Conservation (phyloP, 2,797 vertebrate genomes). For the Muraenolepis orangiensis region DNA sequence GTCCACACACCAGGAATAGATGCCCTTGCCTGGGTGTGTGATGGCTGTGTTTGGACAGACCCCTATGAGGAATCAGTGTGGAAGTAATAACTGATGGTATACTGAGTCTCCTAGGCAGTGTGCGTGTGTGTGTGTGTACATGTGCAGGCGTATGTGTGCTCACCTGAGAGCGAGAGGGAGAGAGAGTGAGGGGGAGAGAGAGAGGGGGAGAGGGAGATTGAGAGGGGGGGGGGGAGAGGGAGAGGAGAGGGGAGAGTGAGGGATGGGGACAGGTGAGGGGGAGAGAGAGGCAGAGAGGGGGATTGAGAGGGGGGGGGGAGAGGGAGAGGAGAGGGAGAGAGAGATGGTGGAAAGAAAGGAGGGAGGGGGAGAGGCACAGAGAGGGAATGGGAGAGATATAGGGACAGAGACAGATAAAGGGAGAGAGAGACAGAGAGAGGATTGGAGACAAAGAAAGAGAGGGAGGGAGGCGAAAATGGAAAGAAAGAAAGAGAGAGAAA, state of each 20-base stretch:
- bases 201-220: too few relatives aligned
- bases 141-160: too few relatives aligned
- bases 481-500: neutral
- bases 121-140: neutral
- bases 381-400: too few relatives aligned
- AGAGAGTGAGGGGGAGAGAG: neutral
- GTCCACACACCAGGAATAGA: slow-evolving; percentile 62
- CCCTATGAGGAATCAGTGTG: slow-evolving; percentile 37
- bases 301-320: too few relatives aligned
- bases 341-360: too few relatives aligned
- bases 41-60: slow-evolving; percentile 53
- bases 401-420: neutral
- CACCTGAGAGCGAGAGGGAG: neutral
- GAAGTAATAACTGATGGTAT: slow-evolving; percentile 49
- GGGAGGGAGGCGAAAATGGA: too few relatives aligned
- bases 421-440: neutral
- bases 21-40: slow-evolving; percentile 39
- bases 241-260: too few relatives aligned
- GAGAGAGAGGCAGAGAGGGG: too few relatives aligned
- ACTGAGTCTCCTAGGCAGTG: slow-evolving; percentile 27
- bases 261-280: too few relatives aligned
- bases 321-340: neutral
- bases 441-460: too few relatives aligned
- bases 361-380: too few relatives aligned
- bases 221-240: too few relatives aligned